phyloP scores from a whole-genome alignment of 2,888 invertebrate genomes.

The Timema cristinae region DNA sequence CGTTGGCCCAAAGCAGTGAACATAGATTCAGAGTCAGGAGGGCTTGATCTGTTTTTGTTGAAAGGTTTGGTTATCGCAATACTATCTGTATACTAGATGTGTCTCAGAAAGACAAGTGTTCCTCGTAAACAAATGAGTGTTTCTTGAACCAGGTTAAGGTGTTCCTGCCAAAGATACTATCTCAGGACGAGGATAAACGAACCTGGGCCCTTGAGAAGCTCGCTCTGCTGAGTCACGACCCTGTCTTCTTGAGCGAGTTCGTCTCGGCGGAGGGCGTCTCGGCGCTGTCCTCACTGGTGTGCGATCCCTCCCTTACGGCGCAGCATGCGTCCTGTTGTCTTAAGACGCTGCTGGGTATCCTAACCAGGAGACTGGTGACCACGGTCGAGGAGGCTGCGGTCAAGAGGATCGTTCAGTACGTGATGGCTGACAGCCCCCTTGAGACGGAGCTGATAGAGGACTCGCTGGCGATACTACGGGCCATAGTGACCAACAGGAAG shows the following conservation, averaged over 20 bases:
- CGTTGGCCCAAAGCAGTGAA: no score
- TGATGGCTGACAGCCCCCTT: conserved; percentile 12
- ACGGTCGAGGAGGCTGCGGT: conserved; percentile 2
- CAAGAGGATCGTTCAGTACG: conserved; percentile 17
- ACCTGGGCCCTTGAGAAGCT: conserved; percentile 25
- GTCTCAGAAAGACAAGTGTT: no score
- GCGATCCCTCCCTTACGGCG: neutral
- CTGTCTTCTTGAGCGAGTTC: conserved; percentile 24
- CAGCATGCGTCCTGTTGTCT: conserved; percentile 18
- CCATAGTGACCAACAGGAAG: conserved; percentile 7
- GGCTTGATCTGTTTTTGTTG: neutral
- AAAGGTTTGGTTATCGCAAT: neutral
- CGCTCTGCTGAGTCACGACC: conserved; percentile 19
- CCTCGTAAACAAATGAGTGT: no score
- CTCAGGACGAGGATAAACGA: conserved; percentile 7
- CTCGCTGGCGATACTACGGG: conserved; percentile 19
- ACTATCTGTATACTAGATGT: no score
- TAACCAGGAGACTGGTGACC: conserved; percentile 17
- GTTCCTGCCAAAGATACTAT: conserved; percentile 17
- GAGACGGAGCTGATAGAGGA: conserved; percentile 10
- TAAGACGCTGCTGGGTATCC: conserved; percentile 13
- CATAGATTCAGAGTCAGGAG: neutral
- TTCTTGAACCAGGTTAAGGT: conserved; percentile 17
- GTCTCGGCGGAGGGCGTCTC: conserved; percentile 8
- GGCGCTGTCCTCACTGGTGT: conserved; percentile 15